Percentiles rank a stretch among this genome's conserved stretches.
Evolutionary conservation across 2,113 vertebrate genomes (phyloP).

Genomic region (Euleptes europaea): DNA sequence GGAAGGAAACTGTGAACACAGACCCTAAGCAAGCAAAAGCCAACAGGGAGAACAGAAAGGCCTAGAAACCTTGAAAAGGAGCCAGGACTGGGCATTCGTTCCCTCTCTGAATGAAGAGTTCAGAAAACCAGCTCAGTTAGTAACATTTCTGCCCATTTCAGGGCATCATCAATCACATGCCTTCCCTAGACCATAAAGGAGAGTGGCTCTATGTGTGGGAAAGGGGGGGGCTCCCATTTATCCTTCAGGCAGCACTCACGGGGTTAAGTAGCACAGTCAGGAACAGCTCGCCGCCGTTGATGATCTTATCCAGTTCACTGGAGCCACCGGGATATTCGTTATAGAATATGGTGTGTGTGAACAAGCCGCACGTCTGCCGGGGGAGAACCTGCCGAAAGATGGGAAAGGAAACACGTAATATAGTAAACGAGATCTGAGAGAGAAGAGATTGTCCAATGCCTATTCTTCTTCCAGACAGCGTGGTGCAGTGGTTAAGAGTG

Average conservation of each 20-base stretch:
- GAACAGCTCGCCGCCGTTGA: conserved; percentile 96
- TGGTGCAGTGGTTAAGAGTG: no score
- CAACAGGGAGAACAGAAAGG: neutral
- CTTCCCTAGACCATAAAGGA: neutral
- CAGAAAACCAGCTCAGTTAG: neutral
- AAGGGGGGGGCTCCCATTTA: neutral
- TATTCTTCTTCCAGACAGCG: no score
- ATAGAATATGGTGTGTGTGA: conserved; percentile 99
- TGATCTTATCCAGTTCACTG: conserved; percentile 95
- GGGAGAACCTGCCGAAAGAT: conserved; percentile 85
- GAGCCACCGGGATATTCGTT: conserved; percentile 95
- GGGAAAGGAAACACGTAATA: neutral
- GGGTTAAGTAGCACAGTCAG: conserved; percentile 95
- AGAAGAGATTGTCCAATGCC: neutral
- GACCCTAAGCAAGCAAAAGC: neutral
- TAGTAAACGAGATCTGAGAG: neutral
- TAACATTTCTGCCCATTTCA: neutral
- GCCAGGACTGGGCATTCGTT: neutral
- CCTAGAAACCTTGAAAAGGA: neutral
- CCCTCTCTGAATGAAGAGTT: neutral
- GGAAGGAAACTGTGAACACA: neutral
- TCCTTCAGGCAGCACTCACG: conserved; percentile 73
- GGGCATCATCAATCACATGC: neutral
- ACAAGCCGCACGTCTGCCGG: conserved; percentile 94
- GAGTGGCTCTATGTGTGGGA: neutral